Evolutionary conservation across 2,797 vertebrate genomes (phyloP).

Genomic region (Alfaro cultratus): DNA sequence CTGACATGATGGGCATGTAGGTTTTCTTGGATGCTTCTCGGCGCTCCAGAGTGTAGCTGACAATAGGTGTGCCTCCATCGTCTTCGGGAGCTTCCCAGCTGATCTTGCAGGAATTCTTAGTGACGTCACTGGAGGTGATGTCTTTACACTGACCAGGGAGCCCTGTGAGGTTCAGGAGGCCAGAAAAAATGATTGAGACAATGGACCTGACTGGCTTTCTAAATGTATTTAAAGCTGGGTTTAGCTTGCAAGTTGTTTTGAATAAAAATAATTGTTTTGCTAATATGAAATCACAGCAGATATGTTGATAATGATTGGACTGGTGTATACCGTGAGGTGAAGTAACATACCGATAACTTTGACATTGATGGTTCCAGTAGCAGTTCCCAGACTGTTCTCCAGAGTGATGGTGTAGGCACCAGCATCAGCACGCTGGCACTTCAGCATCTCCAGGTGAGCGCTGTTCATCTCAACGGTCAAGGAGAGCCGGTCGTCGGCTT

Average conservation of each 20-base stretch:
- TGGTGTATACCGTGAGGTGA: too few relatives aligned
- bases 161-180: constrained; percentile 72
- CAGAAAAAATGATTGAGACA: neutral
- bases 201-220: neutral
- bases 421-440: constrained; percentile 87
- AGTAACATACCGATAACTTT: constrained; percentile 91
- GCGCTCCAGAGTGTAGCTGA: constrained; percentile 94
- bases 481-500: constrained; percentile 86
- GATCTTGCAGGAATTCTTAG: constrained; percentile 93
- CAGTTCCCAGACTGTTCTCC: constrained; percentile 91
- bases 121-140: constrained; percentile 89
- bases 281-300: neutral
- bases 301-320: neutral
- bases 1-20: constrained; percentile 92
- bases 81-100: constrained; percentile 94
- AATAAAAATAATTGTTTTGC: neutral
- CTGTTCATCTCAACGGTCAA: constrained; percentile 89
- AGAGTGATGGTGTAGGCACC: constrained; percentile 90
- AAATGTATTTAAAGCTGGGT: neutral
- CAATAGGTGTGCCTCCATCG: constrained; percentile 91
- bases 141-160: constrained; percentile 94
- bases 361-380: constrained; percentile 89
- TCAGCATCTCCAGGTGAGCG: constrained; percentile 89
- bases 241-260: neutral
- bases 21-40: constrained; percentile 95